phyloP scores from a whole-genome alignment of 1,140 invertebrate species.

The Drosophila sturtevanti region DNA sequence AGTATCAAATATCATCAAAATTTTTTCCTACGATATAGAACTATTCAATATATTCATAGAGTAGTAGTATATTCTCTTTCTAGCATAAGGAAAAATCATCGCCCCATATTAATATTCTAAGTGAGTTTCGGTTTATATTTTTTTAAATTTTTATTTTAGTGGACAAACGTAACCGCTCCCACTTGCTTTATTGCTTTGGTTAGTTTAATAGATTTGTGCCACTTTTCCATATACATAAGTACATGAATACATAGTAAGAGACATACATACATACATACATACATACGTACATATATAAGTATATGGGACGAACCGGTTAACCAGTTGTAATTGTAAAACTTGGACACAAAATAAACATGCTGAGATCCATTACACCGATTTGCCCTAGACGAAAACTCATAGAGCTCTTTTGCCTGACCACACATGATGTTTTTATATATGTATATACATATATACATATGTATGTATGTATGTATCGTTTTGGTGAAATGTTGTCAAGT shows the following conservation, averaged over 20 bases:
- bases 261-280: constrained; percentile 7
- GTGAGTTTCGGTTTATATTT: not conserved
- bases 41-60: no score
- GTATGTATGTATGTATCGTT: not conserved
- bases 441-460: not conserved
- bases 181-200: constrained; percentile 6
- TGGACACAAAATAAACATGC: constrained; percentile 1
- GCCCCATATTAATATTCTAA: no score
- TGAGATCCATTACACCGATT: not conserved
- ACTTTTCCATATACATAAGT: not conserved
- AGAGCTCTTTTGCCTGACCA: not conserved
- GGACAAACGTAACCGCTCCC: not conserved
- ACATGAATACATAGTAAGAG: constrained; percentile 12
- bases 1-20: no score
- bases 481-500: constrained; percentile 6
- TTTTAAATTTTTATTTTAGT: not conserved
- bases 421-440: not conserved
- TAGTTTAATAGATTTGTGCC: constrained; percentile 30
- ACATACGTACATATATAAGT: constrained; percentile 10
- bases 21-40: no score
- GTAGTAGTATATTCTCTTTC: no score
- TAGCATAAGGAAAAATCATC: no score
- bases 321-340: constrained; percentile 7
- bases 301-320: not conserved
- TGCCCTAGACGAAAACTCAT: not conserved